phyloP scores from a whole-genome alignment of 2,113 vertebrate species.

The Ginglymostoma cirratum region DNA sequence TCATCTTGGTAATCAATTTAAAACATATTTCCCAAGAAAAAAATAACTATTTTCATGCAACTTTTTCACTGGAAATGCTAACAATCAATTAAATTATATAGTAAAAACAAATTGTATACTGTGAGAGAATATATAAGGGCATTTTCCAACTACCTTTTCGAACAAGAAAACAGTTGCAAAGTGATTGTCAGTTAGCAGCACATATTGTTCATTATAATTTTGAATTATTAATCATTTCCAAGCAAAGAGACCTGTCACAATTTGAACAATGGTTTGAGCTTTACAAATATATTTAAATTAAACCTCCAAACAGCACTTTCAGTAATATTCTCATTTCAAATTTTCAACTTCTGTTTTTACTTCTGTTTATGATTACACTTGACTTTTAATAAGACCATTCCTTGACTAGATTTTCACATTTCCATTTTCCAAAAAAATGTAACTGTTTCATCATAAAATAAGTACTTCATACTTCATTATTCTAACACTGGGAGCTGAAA shows the following conservation, averaged over 20 bases:
- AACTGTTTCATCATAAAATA: background rate
- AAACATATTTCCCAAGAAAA: background rate
- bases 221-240: background rate
- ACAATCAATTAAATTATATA: background rate
- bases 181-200: background rate
- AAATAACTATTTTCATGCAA: background rate
- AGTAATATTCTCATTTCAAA: background rate
- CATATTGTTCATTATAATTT: background rate
- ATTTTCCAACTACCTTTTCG: background rate
- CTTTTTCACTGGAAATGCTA: background rate
- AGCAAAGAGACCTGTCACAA: background rate
- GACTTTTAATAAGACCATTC: background rate
- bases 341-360: background rate
- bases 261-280: background rate
- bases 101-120: background rate
- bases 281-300: constrained; percentile 5
- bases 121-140: background rate
- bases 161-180: background rate
- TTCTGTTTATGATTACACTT: background rate
- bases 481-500: background rate
- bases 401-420: background rate
- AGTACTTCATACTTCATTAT: background rate
- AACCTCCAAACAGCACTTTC: background rate
- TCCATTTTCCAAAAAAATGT: background rate
- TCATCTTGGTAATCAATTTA: background rate